These are phyloP conservation scores for Caenorhabditis sp. DNA, from an alignment of 2,888 invertebrate genomes.

Conservation along the genomic window DNA sequence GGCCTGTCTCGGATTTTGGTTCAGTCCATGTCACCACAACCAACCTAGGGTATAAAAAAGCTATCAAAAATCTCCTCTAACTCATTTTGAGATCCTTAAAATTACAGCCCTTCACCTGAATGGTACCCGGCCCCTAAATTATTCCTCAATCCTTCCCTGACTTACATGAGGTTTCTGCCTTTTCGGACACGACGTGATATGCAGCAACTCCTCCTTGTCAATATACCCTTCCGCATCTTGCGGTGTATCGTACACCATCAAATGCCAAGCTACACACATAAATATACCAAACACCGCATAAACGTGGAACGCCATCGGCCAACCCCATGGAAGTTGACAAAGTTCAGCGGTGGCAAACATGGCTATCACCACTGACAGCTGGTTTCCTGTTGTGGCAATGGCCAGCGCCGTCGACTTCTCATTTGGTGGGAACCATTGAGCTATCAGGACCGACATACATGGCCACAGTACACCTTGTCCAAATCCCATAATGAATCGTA, in stretches of 20 bases:
- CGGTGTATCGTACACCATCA: constrained; percentile 60
- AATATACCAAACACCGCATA: constrained; percentile 63
- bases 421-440: constrained; percentile 67
- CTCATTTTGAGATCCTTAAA: too few relatives aligned
- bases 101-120: too few relatives aligned
- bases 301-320: constrained; percentile 69
- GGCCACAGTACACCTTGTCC: constrained; percentile 70
- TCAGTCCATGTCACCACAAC: too few relatives aligned
- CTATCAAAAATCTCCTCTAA: too few relatives aligned
- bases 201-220: constrained; percentile 51
- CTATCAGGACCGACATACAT: constrained; percentile 68
- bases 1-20: too few relatives aligned
- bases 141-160: too few relatives aligned
- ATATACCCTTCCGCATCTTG: constrained; percentile 43
- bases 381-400: constrained; percentile 69
- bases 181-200: constrained; percentile 29
- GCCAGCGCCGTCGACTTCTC: constrained; percentile 69
- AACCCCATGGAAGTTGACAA: constrained; percentile 67
- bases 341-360: constrained; percentile 69
- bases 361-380: constrained; percentile 68
- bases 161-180: constrained; percentile 3
- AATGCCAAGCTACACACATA: constrained; percentile 61
- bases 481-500: constrained; percentile 69
- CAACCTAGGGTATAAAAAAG: too few relatives aligned
- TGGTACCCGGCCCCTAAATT: too few relatives aligned